A percentile compares a stretch with the other conserved stretches of the same genome.
These are phyloP conservation scores for Melanotaenia parkinsoni DNA, from an alignment of 2,797 vertebrate genomes.

Conservation along the genomic window DNA sequence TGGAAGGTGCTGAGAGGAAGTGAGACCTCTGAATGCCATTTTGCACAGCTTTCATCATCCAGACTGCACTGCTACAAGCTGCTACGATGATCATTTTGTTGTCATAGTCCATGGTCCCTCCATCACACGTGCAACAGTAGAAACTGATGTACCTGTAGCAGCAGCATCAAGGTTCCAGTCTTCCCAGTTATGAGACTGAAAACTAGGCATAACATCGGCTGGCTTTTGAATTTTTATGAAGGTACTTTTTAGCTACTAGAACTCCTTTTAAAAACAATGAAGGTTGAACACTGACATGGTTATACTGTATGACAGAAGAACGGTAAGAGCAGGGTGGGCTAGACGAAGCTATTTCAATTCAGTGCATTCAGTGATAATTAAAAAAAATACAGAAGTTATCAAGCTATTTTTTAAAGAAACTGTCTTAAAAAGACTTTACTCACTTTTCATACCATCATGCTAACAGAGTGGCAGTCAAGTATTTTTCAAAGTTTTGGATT, in stretches of 20 bases:
- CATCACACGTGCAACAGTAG: constrained; percentile 53
- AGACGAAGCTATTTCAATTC: constrained; percentile 38
- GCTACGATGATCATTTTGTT: constrained; percentile 57
- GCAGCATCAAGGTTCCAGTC: constrained; percentile 52
- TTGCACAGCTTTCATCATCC: constrained; percentile 71
- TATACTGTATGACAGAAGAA: constrained; percentile 43
- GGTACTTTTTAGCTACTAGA: constrained; percentile 61
- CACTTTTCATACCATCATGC: constrained; percentile 61
- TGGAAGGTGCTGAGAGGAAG: constrained; percentile 20
- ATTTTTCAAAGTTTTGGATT: constrained; percentile 62
- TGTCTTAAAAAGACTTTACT: constrained; percentile 37
- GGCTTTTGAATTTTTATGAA: constrained; percentile 51
- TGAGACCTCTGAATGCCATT: constrained; percentile 54
- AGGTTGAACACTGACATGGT: constrained; percentile 41
- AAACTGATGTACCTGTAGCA: constrained; percentile 49
- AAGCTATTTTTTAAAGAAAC: constrained; percentile 70
- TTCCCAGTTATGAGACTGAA: constrained; percentile 51
- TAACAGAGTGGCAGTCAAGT: constrained; percentile 39
- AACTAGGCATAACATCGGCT: constrained; percentile 25
- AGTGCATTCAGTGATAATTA: constrained; percentile 44
- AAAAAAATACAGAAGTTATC: constrained; percentile 44
- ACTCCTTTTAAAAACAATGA: constrained; percentile 29
- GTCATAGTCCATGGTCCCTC: constrained; percentile 39
- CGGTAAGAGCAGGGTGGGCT: constrained; percentile 18
- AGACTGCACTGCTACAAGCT: constrained; percentile 64